Percentiles rank a stretch among this genome's conserved stretches.
Evolutionary conservation across 2,888 invertebrate species (phyloP).

Genomic region (Temnothorax ravouxi): DNA sequence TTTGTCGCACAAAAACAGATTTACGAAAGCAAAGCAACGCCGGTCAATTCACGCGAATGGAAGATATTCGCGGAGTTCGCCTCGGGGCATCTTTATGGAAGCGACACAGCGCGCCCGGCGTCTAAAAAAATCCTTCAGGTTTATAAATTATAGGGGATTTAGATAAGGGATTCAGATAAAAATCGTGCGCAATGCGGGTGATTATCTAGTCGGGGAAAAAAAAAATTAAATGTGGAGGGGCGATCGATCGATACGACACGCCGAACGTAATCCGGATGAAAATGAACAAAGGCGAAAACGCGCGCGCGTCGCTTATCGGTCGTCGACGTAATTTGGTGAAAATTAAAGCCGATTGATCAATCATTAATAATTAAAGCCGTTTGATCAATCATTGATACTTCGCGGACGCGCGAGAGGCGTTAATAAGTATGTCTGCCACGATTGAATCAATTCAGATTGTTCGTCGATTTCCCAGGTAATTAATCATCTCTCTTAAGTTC

Average conservation of each 20-base stretch:
- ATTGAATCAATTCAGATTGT: constrained; percentile 13
- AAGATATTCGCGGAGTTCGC: neutral
- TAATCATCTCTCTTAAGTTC: constrained; percentile 10
- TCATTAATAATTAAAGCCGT: neutral
- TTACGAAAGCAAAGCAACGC: neutral
- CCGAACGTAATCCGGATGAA: neutral
- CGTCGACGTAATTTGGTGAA: neutral
- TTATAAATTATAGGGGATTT: constrained; percentile 7
- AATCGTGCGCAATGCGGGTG: neutral
- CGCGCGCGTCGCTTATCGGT: neutral
- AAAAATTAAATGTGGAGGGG: neutral
- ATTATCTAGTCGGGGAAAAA: constrained; percentile 4
- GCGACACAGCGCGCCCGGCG: no score
- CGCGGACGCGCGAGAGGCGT: neutral
- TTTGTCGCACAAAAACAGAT: neutral
- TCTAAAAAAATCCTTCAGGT: neutral
- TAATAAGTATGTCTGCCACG: neutral
- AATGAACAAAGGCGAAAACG: neutral
- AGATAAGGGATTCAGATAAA: constrained; percentile 10
- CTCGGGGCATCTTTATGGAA: neutral
- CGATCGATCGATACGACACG: constrained; percentile 1
- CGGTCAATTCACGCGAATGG: neutral
- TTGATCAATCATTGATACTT: constrained; percentile 17
- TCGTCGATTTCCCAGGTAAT: neutral
- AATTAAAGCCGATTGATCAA: neutral